phyloP scores from a whole-genome alignment of 2,888 invertebrate species.

The Ramazzottius varieornatus region DNA sequence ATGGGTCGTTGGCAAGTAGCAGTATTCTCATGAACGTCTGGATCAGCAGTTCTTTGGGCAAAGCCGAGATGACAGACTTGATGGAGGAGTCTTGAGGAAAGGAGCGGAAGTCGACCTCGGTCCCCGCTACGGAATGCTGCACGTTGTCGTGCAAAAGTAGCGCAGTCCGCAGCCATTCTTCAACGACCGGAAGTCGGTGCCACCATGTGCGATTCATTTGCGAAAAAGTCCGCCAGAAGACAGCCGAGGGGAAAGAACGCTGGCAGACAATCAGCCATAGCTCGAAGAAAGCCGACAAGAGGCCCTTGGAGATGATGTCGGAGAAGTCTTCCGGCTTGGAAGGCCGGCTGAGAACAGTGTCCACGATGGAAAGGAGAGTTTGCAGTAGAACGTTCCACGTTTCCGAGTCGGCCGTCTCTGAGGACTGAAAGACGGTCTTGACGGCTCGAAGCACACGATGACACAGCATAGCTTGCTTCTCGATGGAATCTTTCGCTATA shows the following conservation, averaged over 20 bases:
- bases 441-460: background rate
- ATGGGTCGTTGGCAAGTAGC: background rate
- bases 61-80: background rate
- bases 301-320: constrained; percentile 73
- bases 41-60: background rate
- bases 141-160: background rate
- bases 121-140: background rate
- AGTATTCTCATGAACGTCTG: background rate
- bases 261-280: constrained; percentile 50
- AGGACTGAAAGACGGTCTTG: background rate
- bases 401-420: background rate
- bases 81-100: background rate
- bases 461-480: background rate
- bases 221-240: constrained; percentile 74
- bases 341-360: background rate
- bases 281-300: constrained; percentile 72
- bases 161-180: constrained; percentile 32
- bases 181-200: constrained; percentile 65
- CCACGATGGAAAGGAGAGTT: background rate
- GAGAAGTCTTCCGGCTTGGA: constrained; percentile 48
- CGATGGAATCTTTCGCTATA: background rate
- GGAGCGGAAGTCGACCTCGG: background rate
- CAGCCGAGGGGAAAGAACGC: constrained; percentile 70
- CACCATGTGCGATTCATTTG: constrained; percentile 80
- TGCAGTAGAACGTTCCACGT: background rate